Evolutionary conservation across 1,140 invertebrate species (phyloP).

Genomic region (Lutraria rhynchaena): DNA sequence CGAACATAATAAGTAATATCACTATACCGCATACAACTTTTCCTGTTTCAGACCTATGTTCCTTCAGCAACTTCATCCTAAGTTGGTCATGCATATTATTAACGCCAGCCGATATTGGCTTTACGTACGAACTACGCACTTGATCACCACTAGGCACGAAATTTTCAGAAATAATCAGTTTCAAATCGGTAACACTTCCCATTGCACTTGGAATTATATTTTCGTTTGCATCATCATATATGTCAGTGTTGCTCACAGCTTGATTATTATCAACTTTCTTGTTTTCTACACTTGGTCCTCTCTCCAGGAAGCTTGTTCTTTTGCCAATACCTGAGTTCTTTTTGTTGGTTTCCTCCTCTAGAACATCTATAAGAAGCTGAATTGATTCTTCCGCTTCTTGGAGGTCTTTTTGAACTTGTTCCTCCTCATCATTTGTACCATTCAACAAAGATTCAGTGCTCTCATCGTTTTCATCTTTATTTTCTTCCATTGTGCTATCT

Average conservation of each 20-base stretch:
- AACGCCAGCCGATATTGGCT: background rate
- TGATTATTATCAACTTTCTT: background rate
- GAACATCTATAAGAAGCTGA: slow-evolving; percentile 3
- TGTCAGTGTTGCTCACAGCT: background rate
- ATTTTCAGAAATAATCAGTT: background rate
- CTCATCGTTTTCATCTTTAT: no score
- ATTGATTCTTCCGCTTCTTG: slow-evolving; percentile 1
- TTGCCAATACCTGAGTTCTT: background rate
- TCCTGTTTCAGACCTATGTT: slow-evolving; percentile 19
- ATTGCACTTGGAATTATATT: background rate
- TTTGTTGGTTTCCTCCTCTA: background rate
- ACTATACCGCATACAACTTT: slow-evolving; percentile 30
- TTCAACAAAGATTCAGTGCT: no score
- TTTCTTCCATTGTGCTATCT: no score
- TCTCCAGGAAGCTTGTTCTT: background rate
- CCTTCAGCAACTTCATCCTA: slow-evolving; percentile 21
- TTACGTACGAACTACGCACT: background rate
- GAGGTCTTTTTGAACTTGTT: no score
- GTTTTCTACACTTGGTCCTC: background rate
- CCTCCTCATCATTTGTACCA: no score
- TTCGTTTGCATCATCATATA: background rate
- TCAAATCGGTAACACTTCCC: slow-evolving; percentile 4
- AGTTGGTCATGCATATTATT: background rate
- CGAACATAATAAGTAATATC: slow-evolving; percentile 1
- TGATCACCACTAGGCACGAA: background rate